These are phyloP conservation scores for Petroica traversi DNA, from an alignment of 2,113 vertebrate species.

Conservation along the genomic window DNA sequence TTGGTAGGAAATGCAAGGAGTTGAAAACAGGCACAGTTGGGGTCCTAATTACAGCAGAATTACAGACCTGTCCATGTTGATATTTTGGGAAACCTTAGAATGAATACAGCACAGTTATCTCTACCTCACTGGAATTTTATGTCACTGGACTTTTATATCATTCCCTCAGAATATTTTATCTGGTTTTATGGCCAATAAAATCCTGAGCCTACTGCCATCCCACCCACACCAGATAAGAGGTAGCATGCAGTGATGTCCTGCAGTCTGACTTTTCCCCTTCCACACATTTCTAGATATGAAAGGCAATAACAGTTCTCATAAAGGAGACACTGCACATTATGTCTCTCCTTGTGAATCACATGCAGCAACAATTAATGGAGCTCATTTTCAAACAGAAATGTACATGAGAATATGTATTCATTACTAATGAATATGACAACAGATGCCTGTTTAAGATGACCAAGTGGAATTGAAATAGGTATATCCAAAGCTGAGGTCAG, in stretches of 20 bases:
- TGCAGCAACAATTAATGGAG: not conserved
- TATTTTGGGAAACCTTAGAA: not conserved
- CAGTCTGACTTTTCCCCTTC: not conserved
- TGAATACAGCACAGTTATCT: not conserved
- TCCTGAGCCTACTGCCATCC: not conserved
- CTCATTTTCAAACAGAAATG: not conserved
- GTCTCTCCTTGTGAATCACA: not conserved
- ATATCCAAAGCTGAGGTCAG: not conserved
- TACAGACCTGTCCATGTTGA: not conserved
- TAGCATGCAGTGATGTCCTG: not conserved
- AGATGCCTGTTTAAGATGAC: not conserved
- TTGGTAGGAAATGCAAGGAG: not conserved
- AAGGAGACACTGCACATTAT: not conserved
- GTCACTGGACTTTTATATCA: not conserved
- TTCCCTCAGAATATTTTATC: not conserved
- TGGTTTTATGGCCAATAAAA: not conserved
- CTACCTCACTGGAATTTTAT: not conserved
- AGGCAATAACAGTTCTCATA: not conserved
- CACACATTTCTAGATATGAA: not conserved
- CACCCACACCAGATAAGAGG: not conserved
- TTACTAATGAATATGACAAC: not conserved
- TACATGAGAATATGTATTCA: not conserved
- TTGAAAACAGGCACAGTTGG: not conserved
- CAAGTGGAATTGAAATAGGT: not conserved
- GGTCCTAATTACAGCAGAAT: not conserved